Base-by-base conservation (phyloP, 2,888 invertebrate genomes). In the Euplexia lucipara region DNA sequence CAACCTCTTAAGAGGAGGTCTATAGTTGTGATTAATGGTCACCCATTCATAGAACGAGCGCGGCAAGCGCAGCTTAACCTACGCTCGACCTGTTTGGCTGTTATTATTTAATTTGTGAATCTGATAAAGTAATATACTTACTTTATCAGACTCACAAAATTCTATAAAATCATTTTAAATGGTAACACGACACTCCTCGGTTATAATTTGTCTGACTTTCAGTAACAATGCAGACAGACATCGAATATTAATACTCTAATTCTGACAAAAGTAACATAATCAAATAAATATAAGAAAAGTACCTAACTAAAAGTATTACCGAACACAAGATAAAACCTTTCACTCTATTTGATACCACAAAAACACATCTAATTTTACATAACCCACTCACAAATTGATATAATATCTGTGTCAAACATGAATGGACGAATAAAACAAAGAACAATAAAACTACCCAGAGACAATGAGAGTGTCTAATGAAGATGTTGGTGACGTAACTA, bases 401-500 rank as follows among this genome's bases (percentile, higher is more conserved):
- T 45, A 53, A 58, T 72, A 77, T 54, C 30, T 57, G 41, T 65
- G 75, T 66, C 59, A 76, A 51, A 69, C 45, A 53, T 58, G 58
- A 76, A 81, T 75, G 56, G 47, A 41, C 30, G 67, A 53, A 35
- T n/a, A 69, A 57, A 66, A 79, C 69, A 70, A 72, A 66, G 62
- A 59, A 53, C 53, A 76, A 68, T 67, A 76, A 79, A 71, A 76
- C 42, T 47, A 57, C 45, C 30, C 16, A 53, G 34, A 62, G 47
- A 58, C 79, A 78, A 82, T 61, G 54, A 52, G 56, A 57, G 53
- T 53, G 61, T 32, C 47, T 69, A 64, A 75, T 79, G 64, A 75
- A 75, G 54, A 22, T 12, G n/a, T 54, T 18, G 49, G 14, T 78
- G 45, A 61, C 44, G 68, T 62, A 57, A 71, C 4, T 53, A 74